A percentile compares a stretch with the other conserved stretches of the same genome.
Conservation (phyloP, 2,113 vertebrate genomes). For the Ardeotis arabs region DNA sequence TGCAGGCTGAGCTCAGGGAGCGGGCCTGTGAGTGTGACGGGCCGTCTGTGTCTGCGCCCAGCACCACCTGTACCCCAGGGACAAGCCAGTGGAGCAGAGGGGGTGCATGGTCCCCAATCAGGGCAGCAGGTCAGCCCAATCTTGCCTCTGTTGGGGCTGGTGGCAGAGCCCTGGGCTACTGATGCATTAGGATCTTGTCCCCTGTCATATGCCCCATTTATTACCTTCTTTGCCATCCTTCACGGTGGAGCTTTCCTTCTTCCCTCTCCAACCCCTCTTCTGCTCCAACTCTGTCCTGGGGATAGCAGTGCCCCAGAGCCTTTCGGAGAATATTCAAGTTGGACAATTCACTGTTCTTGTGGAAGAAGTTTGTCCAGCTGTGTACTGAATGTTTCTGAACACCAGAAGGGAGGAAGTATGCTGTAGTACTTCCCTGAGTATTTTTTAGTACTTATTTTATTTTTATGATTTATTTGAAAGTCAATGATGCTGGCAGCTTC, state of each 20-base stretch:
- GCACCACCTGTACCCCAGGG: rapidly evolving
- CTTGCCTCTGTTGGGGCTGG: not conserved
- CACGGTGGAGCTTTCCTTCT: not conserved
- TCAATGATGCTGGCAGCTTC: not conserved
- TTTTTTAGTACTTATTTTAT: not conserved
- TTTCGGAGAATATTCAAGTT: not conserved
- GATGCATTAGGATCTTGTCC: not conserved
- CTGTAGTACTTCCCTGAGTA: not conserved
- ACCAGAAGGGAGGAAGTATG: not conserved
- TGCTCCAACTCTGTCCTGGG: too few species aligned
- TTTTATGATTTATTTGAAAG: not conserved
- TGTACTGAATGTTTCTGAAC: not conserved
- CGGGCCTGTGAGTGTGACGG: rapidly evolving
- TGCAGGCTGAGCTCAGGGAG: not conserved
- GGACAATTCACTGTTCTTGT: not conserved
- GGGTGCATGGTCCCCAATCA: rapidly evolving
- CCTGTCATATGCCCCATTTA: not conserved
- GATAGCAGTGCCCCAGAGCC: not conserved
- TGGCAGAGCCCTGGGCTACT: not conserved
- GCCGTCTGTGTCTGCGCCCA: rapidly evolving
- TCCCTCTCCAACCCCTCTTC: not conserved
- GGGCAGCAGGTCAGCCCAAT: too few species aligned
- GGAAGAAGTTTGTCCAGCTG: not conserved
- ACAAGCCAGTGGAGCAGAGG: not conserved
- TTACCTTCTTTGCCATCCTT: not conserved